Evolutionary conservation across 2,888 invertebrate genomes (phyloP).

Genomic region (Allophyes oxyacanthae): DNA sequence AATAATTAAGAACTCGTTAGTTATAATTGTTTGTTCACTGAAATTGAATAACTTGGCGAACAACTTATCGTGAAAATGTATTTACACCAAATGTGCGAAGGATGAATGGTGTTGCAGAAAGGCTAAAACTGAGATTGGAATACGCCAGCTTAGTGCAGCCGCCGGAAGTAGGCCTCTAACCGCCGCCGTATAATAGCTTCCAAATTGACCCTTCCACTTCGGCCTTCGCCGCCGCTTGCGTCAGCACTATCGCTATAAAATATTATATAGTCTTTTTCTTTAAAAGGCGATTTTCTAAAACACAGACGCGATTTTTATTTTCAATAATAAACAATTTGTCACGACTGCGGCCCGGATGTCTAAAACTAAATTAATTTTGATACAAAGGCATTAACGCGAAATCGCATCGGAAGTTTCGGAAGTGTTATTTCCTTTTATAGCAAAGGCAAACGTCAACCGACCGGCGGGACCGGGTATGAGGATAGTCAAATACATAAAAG

Average conservation of each 20-base stretch:
- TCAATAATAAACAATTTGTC: constrained; percentile 54
- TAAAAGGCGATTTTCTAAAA: constrained; percentile 1
- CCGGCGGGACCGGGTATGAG: constrained; percentile 75
- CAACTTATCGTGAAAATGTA: constrained; percentile 58
- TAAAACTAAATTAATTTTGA: constrained; percentile 76
- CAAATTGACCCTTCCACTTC: constrained; percentile 86
- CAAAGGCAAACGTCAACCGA: constrained; percentile 80
- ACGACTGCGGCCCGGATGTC: constrained; percentile 49
- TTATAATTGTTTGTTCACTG: constrained; percentile 3
- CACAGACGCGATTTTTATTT: not conserved
- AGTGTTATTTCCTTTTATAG: constrained; percentile 85
- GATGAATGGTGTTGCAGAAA: constrained; percentile 80
- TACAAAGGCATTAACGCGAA: constrained; percentile 74
- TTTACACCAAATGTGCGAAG: constrained; percentile 69
- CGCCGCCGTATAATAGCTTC: constrained; percentile 87
- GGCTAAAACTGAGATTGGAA: constrained; percentile 85
- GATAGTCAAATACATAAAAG: constrained; percentile 87
- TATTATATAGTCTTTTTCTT: constrained; percentile 13
- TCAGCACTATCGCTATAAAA: constrained; percentile 66
- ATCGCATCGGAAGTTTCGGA: constrained; percentile 80
- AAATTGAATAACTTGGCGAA: constrained; percentile 28
- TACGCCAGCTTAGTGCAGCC: constrained; percentile 86
- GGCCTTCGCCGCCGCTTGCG: constrained; percentile 67
- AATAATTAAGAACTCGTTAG: constrained; percentile 31
- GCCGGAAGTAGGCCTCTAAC: constrained; percentile 88